Conservation (phyloP, 2,113 vertebrate species). For the Xenopus laevis region DNA sequence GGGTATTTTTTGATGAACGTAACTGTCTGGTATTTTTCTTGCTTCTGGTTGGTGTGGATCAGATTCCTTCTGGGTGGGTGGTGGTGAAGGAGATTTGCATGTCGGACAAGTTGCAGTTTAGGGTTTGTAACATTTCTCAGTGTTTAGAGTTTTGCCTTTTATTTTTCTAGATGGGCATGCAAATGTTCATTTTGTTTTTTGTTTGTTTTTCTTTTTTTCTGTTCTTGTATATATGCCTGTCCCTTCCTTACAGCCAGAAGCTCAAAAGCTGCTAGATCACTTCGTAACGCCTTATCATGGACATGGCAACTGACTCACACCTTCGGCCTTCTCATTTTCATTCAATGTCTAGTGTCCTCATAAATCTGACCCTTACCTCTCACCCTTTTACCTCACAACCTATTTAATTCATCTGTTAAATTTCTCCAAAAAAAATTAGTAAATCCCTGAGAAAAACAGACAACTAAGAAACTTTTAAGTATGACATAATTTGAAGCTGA, state of each 20-base stretch:
- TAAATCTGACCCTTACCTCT: conserved; percentile 68
- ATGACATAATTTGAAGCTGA: not conserved
- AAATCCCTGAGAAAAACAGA: conserved; percentile 51
- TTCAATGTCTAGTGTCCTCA: conserved; percentile 95
- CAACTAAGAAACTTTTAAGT: conserved; percentile 47
- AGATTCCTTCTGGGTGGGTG: conserved; percentile 24
- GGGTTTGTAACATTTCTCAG: conserved; percentile 98
- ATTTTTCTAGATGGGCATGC: conserved; percentile 97
- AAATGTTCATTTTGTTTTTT: conserved; percentile 92
- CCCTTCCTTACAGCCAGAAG: conserved; percentile 99
- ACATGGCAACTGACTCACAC: conserved; percentile 99
- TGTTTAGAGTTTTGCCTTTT: conserved; percentile 99
- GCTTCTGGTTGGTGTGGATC: conserved; percentile 56
- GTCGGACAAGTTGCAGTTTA: conserved; percentile 99
- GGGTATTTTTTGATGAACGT: conserved; percentile 39
- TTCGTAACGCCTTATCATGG: conserved; percentile 99
- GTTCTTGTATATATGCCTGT: conserved; percentile 97
- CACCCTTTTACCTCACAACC: conserved; percentile 62
- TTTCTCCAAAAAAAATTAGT: conserved; percentile 57
- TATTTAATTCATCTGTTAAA: conserved; percentile 50
- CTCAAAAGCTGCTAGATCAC: conserved; percentile 99
- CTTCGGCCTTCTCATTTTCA: conserved; percentile 93
- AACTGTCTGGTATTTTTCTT: conserved; percentile 55
- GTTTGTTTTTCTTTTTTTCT: conserved; percentile 46
- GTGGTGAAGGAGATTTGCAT: conserved; percentile 76